Base-by-base conservation (phyloP, 35 echinoderm and acorn worm genomes). In the Heliocidaris erythrogramma region DNA sequence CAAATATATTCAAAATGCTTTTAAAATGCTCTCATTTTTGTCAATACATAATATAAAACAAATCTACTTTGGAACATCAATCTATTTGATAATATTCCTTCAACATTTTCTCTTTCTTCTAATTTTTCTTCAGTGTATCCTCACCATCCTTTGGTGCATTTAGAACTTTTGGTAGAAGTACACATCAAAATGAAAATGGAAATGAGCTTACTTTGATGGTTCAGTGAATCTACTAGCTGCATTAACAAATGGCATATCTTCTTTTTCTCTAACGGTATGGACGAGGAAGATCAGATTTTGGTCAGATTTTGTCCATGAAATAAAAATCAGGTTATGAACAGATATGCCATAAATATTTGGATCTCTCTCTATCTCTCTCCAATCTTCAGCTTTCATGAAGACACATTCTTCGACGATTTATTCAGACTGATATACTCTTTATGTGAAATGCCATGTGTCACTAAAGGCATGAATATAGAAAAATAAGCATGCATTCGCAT, bases 21-120 rank as follows among this genome's bases (percentile, higher is more conserved):
- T 78, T 21, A 24, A 78, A 78, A 78, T 78, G 18, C n/a, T 21
- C 65, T 78, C 65, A 78, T 27, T 78, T 78, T 24, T 4, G 65
- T 78, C n/a, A n/a, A 78, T 78, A 78, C 65, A 78, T 78, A n/a
- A 78, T 78, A 78, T 78, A 78, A 71, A 78, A 78, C 65, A 78
- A 78, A 78, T 78, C 27, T 78, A 78, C 65, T 78, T 27, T 5
- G 65, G 65, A 78, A 27, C 65, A 78, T 78, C 18, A 18, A 56
- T 8, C 52, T 56, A 56, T 12, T 10, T 12, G 13, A 21, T 78
- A 78, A 7, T 78, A 24, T 78, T 78, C 52, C 52, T 0, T 56
- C 9, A 10, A 14, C 52, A 56, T 42, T 42, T 10, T 56, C 27
- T 5, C 65, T 78, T 42, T 27, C 65, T n/a, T 27, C 65, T n/a